Evolutionary conservation across 2,888 invertebrate species (phyloP), one percentile per base, ranked within the genome.

Genomic region (Masnerella sp.): DNA sequence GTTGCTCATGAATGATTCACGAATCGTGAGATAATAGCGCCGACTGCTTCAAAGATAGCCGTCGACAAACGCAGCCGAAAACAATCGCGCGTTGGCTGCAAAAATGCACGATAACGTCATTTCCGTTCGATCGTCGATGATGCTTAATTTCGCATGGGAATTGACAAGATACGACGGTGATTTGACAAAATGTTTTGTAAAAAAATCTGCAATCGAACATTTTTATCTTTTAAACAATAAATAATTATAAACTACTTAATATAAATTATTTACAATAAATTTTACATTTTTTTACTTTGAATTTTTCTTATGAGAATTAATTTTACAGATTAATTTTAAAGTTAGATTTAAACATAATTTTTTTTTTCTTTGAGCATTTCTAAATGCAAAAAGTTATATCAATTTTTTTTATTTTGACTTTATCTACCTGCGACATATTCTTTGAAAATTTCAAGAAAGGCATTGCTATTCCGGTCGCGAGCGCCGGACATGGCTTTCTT

Each of bases 1-100:
- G 73, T 49, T 45, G 65, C 75, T 78, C 79, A 81, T 82, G 81
- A 81, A 82, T 82, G 81, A 82, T 82, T 82, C 82, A 82, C 78
- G 76, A 78, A 56, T 76, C 81, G 77, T 76, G 80, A 81, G 80
- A 82, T 82, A 82, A 82, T 81, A 78, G 77, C 79, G 75, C 70
- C 77, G 68, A 74, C 69, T 73, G 67, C 67, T 65, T 73, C 77
- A 58, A 77, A 80, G 79, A 78, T 76, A 77, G 75, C 75, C 71
- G 79, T 81, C 81, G 80, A 81, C 79, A 79, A 79, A 79, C 76
- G 76, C 74, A 75, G 77, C 78, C 76, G 77, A 68, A 65, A 56
- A 58, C 52, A 54, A 54, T 43, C 43, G 45, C 36, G 32, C 12
- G 20, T 32, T 8, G 12, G 9, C 49, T 5, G 11, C 36, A 49